Evolutionary conservation across 2,888 invertebrate genomes (phyloP), one percentile per base, ranked within the genome.

Genomic region (Steinernema scapterisci): DNA sequence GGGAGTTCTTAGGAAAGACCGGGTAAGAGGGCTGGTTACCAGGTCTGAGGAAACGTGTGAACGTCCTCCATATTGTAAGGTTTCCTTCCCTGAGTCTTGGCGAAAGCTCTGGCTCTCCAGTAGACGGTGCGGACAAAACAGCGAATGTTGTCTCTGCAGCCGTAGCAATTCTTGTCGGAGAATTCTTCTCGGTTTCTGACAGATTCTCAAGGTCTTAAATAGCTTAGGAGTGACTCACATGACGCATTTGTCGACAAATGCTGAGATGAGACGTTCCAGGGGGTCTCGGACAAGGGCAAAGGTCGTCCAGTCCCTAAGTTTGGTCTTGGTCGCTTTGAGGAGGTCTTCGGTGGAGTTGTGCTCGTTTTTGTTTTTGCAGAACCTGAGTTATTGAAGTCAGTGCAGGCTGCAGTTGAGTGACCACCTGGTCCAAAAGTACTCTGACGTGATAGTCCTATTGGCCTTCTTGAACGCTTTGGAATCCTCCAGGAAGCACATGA

Each of bases 21-120:
- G n/a, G n/a, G n/a, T n/a, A 54, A 48, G 13, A 19, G 5, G 48
- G 16, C 5, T 3, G 27, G 44, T 23, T 27, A 82, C 82, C 83
- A 83, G 44, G 78, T 81, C 56, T 83, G 83, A 13, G 83, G 83
- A 51, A 78, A 82, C 70, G 82, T 79, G 70, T 83, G 83, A 45
- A 77, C 44, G 63, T 54, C 54, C 25, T 54, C 54, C 54, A 54
- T 54, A 6, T 11, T 16, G 25, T 54, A 54, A 25, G 25, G 25
- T 6, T 19, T 11, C 21, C 21, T 19, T 2, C 25, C 23, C 2
- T 54, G 54, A 25, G 13, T 54, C 13, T 23, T 19, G 5, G 54
- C 54, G 21, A 54, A 54, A 23, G 21, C 25, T 21, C 5, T 19
- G 5, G 54, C 21, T 21, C 54, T 16, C 16, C 21, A 19, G 54